A percentile compares a stretch with the other conserved stretches of the same genome.
phyloP scores from a whole-genome alignment of 2,888 invertebrate species.

The Torymus tubicola region DNA sequence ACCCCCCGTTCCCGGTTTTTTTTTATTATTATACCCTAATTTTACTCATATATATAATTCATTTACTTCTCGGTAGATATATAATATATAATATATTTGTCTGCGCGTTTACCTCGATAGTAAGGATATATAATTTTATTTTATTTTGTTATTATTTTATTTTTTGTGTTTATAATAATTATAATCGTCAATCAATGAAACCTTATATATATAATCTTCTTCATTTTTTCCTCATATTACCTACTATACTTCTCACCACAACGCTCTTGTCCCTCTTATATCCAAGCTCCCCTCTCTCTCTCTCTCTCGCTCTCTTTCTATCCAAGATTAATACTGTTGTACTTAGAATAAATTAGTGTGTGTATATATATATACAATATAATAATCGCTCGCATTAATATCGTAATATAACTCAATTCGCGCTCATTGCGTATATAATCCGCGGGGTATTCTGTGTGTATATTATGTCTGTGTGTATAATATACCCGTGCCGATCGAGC shows the following conservation, averaged over 20 bases:
- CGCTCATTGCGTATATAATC: slow-evolving; percentile 16
- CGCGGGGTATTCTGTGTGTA: too few relatives aligned
- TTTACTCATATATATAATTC: slow-evolving; percentile 53
- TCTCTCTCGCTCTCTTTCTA: slow-evolving; percentile 53
- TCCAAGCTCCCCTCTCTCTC: background rate
- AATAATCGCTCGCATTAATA: slow-evolving; percentile 43
- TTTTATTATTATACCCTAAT: slow-evolving; percentile 53
- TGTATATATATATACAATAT: slow-evolving; percentile 58
- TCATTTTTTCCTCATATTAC: too few relatives aligned
- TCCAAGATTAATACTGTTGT: slow-evolving; percentile 71
- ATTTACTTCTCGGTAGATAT: slow-evolving; percentile 46
- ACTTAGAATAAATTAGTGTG: slow-evolving; percentile 69
- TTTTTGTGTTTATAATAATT: slow-evolving; percentile 30
- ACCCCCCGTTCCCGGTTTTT: background rate
- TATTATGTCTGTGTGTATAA: too few relatives aligned
- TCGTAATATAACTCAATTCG: slow-evolving; percentile 49
- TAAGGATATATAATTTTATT: slow-evolving; percentile 56
- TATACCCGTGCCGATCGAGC: too few relatives aligned
- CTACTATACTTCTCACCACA: too few relatives aligned
- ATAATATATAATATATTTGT: slow-evolving; percentile 57
- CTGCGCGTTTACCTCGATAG: slow-evolving; percentile 50
- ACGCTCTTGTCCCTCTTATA: too few relatives aligned
- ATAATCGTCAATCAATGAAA: too few relatives aligned
- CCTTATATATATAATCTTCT: too few relatives aligned
- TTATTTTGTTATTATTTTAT: too few relatives aligned